These are phyloP conservation scores for Metalampra italica DNA, from an alignment of 2,888 invertebrate species.

Conservation along the genomic window DNA sequence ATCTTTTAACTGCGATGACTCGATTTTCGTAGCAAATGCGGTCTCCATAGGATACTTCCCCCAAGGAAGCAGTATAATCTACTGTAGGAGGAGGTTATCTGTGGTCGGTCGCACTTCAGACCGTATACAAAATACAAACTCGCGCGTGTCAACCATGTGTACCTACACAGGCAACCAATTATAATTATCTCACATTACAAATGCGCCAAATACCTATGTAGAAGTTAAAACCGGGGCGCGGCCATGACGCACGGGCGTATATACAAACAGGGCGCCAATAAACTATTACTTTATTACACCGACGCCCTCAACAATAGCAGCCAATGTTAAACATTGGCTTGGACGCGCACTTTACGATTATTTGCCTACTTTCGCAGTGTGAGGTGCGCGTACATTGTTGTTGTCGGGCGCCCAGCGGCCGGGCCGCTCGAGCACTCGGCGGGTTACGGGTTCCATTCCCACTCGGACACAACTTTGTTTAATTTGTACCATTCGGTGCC, in stretches of 20 bases:
- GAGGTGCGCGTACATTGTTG: conserved; percentile 7
- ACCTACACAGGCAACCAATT: neutral
- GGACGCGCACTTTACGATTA: conserved; percentile 47
- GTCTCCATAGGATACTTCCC: too few species aligned
- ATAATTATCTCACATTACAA: conserved; percentile 3
- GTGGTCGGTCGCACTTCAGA: too few species aligned
- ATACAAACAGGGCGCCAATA: conserved; percentile 63
- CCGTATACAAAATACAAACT: too few species aligned
- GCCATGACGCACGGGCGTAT: conserved; percentile 64
- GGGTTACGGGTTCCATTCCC: too few species aligned
- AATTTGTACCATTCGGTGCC: too few species aligned
- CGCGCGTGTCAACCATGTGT: neutral
- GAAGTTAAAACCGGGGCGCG: conserved; percentile 38
- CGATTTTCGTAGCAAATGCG: too few species aligned
- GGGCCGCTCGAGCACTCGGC: too few species aligned
- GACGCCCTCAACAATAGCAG: conserved; percentile 61
- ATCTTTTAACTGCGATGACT: too few species aligned
- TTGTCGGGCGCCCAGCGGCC: conserved; percentile 9
- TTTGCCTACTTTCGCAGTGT: conserved; percentile 25
- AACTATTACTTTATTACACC: conserved; percentile 70
- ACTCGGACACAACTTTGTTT: too few species aligned
- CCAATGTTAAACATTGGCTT: conserved; percentile 39
- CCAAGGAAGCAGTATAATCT: too few species aligned
- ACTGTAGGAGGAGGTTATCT: too few species aligned
- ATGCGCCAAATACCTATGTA: conserved; percentile 7